Conservation (phyloP, 2,888 invertebrate species). For the Clepsis dumicolana region DNA sequence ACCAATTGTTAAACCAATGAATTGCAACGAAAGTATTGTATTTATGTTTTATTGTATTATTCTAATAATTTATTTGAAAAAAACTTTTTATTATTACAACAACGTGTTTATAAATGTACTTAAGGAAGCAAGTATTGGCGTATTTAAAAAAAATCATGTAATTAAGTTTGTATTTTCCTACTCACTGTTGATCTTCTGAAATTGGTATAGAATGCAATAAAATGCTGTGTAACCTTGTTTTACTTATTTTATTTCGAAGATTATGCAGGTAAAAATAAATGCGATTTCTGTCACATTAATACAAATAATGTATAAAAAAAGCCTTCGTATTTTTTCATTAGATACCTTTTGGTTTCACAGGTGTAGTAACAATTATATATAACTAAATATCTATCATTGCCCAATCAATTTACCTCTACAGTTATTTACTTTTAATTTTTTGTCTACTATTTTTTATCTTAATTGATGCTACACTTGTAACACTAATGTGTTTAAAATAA, state of each 20-base stretch:
- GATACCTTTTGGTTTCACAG: constrained; percentile 29
- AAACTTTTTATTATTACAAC: background rate
- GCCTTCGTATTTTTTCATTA: constrained; percentile 43
- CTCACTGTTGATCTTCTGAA: constrained; percentile 9
- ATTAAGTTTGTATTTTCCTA: constrained; percentile 11
- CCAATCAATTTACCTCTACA: no score
- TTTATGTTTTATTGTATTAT: constrained; percentile 50
- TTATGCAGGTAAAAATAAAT: constrained; percentile 64
- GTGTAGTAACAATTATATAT: constrained; percentile 30
- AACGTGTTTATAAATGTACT: constrained; percentile 23
- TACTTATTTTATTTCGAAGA: constrained; percentile 38
- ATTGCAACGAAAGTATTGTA: constrained; percentile 55
- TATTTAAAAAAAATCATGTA: constrained; percentile 26
- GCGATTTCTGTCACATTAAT: constrained; percentile 71
- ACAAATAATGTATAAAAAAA: constrained; percentile 62
- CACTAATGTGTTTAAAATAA: background rate
- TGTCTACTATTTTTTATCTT: background rate
- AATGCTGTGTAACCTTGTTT: constrained; percentile 20
- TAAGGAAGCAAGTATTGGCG: constrained; percentile 26
- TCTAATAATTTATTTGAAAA: constrained; percentile 41
- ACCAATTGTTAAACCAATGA: constrained; percentile 59
- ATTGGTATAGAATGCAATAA: constrained; percentile 21
- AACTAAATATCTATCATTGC: no score
- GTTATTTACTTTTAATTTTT: no score
- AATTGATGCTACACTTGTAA: constrained; percentile 24